Percentiles rank a stretch among this genome's conserved stretches.
Evolutionary conservation across 2,113 vertebrate genomes (phyloP).

Genomic region (Pampusana beccarii): DNA sequence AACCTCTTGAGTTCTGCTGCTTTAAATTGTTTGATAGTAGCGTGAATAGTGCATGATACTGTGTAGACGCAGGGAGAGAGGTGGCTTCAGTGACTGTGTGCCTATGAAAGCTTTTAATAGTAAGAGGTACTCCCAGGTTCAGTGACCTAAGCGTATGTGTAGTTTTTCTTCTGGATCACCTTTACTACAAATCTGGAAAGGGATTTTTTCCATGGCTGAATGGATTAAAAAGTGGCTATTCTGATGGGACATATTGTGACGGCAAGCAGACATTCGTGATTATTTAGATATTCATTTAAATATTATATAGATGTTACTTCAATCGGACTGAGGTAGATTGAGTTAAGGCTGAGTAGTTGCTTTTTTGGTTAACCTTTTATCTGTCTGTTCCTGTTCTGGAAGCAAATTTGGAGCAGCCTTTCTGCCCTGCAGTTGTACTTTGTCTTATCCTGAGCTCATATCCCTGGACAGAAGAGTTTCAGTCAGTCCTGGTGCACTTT

Average conservation of each 20-base stretch:
- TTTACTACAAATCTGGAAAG: neutral
- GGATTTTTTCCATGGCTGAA: neutral
- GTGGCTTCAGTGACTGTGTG: neutral
- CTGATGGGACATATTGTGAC: neutral
- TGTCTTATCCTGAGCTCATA: neutral
- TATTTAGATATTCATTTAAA: neutral
- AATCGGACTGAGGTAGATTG: neutral
- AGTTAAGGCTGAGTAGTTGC: neutral
- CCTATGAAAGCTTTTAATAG: neutral
- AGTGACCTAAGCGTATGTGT: neutral
- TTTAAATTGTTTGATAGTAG: neutral
- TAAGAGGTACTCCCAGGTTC: neutral
- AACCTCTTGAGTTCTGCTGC: neutral
- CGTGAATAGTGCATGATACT: neutral
- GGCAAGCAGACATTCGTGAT: neutral
- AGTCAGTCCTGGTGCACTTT: neutral
- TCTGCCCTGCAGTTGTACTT: neutral
- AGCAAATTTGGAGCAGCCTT: neutral
- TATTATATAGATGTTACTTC: neutral
- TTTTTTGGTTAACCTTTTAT: neutral
- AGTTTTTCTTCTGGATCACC: neutral
- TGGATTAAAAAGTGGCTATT: neutral
- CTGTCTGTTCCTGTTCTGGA: neutral
- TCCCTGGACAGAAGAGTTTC: neutral
- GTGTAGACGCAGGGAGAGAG: neutral